Evolutionary conservation across 2,113 vertebrate genomes (phyloP).

Genomic region (Leptodactylus fuscus): DNA sequence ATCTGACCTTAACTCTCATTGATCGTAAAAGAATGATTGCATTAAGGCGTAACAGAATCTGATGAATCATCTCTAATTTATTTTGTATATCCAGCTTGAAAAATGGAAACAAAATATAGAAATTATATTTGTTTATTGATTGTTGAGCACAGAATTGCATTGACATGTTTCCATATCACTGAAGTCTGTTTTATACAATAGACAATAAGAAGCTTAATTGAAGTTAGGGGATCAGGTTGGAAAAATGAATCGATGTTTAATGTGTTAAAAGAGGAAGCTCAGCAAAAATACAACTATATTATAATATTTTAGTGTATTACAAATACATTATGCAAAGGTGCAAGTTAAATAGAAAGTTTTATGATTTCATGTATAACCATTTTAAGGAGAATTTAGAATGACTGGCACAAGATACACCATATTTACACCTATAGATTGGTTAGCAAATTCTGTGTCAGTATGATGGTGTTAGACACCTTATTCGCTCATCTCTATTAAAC

Average conservation of each 20-base stretch:
- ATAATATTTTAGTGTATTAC: too few species aligned
- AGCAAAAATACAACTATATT: background rate
- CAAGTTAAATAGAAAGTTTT: too few species aligned
- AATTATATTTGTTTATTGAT: constrained; percentile 14
- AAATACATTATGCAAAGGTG: background rate
- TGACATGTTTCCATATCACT: background rate
- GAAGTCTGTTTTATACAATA: background rate
- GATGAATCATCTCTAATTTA: constrained; percentile 15
- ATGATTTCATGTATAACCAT: too few species aligned
- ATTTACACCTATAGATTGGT: too few species aligned
- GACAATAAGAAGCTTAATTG: background rate
- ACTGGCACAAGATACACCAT: too few species aligned
- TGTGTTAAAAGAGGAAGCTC: background rate
- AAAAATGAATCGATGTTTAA: background rate
- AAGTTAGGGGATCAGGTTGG: background rate
- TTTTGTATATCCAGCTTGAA: background rate
- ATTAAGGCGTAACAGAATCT: background rate
- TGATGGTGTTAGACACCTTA: too few species aligned
- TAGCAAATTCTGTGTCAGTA: too few species aligned
- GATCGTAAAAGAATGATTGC: background rate
- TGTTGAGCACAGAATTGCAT: background rate
- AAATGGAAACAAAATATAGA: constrained; percentile 1
- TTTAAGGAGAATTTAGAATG: too few species aligned
- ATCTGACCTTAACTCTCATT: background rate
- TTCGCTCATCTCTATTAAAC: too few species aligned